Percentiles rank a stretch among this genome's conserved stretches.
Evolutionary conservation across 2,888 invertebrate species (phyloP).

Genomic region (Drosophila helvetica): DNA sequence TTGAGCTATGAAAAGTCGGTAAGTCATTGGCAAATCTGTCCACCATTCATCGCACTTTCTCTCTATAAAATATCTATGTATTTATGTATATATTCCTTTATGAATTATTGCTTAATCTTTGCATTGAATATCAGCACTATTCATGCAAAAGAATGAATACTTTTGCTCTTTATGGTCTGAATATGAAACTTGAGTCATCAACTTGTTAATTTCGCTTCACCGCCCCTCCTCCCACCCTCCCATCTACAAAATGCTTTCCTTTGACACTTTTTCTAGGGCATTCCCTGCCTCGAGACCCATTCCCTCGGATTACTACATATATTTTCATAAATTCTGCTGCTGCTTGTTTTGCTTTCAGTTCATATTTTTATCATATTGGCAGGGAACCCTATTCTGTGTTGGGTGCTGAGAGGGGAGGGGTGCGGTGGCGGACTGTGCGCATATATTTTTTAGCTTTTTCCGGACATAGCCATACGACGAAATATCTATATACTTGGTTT

Average conservation of each 20-base stretch:
- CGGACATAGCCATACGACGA: conserved; percentile 58
- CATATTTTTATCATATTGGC: conserved; percentile 80
- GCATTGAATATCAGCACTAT: background rate
- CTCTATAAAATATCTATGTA: background rate
- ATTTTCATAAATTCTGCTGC: conserved; percentile 11
- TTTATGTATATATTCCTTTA: background rate
- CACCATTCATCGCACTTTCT: background rate
- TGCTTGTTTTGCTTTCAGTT: conserved; percentile 65
- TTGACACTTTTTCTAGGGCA: conserved; percentile 2
- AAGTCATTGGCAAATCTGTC: background rate
- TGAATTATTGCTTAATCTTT: background rate
- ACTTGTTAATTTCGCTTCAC: background rate
- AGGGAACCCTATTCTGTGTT: conserved; percentile 50
- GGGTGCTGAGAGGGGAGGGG: conserved; percentile 12
- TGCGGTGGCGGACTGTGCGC: conserved; percentile 41
- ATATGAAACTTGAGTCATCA: background rate
- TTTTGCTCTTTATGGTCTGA: background rate
- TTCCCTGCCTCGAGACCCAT: background rate
- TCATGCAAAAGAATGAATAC: background rate
- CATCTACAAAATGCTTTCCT: background rate
- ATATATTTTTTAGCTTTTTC: conserved; percentile 78
- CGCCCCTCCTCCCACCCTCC: background rate
- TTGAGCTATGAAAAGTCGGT: background rate
- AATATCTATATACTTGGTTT: conserved; percentile 67
- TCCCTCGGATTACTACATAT: background rate